Percentiles rank a stretch among this genome's conserved stretches.
Conservation (phyloP, 2,113 vertebrate genomes). For the Pardalotus punctatus region DNA sequence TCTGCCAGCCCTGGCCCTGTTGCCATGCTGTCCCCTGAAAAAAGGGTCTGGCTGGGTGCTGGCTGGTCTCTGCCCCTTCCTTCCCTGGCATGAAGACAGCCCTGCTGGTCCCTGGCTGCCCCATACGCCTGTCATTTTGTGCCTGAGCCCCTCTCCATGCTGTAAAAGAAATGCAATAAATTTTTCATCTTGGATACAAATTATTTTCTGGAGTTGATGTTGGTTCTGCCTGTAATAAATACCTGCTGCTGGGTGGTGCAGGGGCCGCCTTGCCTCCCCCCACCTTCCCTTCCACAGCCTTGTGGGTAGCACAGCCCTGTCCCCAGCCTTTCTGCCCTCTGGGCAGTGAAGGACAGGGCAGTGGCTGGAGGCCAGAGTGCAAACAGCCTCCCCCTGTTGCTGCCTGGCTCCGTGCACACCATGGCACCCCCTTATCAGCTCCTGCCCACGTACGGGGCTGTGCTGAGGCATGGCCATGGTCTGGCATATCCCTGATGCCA, state of each 20-base stretch:
- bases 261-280: not conserved
- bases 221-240: not conserved
- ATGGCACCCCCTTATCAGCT: not conserved
- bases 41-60: not conserved
- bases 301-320: not conserved
- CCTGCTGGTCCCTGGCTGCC: not conserved
- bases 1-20: not conserved
- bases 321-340: not conserved
- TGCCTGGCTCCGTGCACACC: accelerated
- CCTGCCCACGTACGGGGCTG: not conserved
- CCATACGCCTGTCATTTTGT: not conserved
- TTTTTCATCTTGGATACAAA: not conserved
- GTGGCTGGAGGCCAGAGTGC: not conserved
- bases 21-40: not conserved
- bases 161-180: not conserved
- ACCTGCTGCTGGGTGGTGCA: accelerated
- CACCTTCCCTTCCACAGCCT: accelerated
- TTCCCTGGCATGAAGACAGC: not conserved
- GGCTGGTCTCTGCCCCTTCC: not conserved
- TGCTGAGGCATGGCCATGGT: accelerated
- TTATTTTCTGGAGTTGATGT: not conserved
- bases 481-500: not conserved
- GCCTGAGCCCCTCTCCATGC: not conserved
- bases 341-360: accelerated
- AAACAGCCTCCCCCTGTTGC: not conserved